Evolutionary conservation across 2,888 invertebrate genomes (phyloP).

Genomic region (Abrostola triplasia): DNA sequence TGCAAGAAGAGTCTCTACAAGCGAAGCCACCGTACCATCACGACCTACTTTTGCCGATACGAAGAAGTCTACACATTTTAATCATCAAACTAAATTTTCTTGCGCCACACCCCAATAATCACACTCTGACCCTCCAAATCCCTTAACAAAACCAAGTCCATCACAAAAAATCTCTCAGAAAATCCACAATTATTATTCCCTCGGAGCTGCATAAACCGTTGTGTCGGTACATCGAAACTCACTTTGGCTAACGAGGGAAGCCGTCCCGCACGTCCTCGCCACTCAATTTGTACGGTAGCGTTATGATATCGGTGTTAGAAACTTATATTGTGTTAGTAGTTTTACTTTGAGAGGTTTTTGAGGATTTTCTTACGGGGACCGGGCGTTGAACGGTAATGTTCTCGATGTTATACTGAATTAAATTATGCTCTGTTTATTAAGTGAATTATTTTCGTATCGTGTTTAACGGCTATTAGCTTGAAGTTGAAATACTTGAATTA

Average conservation of each 20-base stretch:
- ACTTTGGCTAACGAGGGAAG: conserved; percentile 65
- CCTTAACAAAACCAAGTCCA: conserved; percentile 40
- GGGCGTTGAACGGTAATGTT: background rate
- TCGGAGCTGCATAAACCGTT: conserved; percentile 34
- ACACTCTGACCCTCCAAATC: conserved; percentile 20
- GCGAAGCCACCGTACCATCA: no score
- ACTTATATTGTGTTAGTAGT: conserved; percentile 45
- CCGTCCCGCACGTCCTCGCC: conserved; percentile 50
- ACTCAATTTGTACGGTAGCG: conserved; percentile 63
- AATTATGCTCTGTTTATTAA: no score
- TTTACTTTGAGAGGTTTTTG: conserved; percentile 36
- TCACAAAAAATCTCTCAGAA: conserved; percentile 39
- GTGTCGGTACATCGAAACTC: conserved; percentile 63
- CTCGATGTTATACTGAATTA: no score
- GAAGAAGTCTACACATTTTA: background rate
- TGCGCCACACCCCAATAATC: conserved; percentile 7
- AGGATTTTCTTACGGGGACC: conserved; percentile 9
- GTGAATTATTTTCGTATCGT: no score
- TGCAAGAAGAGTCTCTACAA: no score
- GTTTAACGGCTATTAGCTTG: no score
- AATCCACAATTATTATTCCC: conserved; percentile 53
- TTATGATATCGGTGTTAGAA: conserved; percentile 48
- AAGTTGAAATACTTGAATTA: no score
- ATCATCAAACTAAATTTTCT: background rate
- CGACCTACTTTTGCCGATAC: no score